Evolutionary conservation across 2,888 invertebrate species (phyloP), one percentile per base, ranked within the genome.

Genomic region (Anorthoa munda): DNA sequence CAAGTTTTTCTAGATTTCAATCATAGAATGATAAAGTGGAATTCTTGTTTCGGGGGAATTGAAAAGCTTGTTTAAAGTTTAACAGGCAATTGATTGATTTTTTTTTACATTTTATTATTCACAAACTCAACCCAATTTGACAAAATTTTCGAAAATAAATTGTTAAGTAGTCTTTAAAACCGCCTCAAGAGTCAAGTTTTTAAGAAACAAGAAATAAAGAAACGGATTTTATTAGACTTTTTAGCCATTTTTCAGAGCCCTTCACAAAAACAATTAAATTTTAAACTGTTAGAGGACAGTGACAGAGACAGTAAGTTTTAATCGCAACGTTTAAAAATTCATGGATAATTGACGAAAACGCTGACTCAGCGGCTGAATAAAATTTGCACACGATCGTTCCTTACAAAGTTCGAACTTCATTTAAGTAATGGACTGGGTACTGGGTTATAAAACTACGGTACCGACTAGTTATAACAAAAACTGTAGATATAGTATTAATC

Each of bases 1-100:
- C 63, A 55, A 66, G 45, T 74, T 70, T 75, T 74, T 64, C 66
- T 79, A 72, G 72, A 72, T 59, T 69, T 26, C 69, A 48, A 56
- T 77, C 17, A 46, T 67, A 13, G 13, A 51, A 31, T 31, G 2
- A 56, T 66, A 67, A 67, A 67, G 3, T 15, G 4, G 45, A 45
- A 46, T 55, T 50, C 18, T 31, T 11, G 39, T 21, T 58, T 76
- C 3, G 4, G 3, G 12, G 15, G 58, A 56, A 51, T 4, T 31
- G 23, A 46, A n/a, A 5, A 39, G 4, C 1, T 60, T 53, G n/a
- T 26, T 26, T 39, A 26, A 60, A 50, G 9, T 45, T n/a, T 50
- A 55, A 53, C 4, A 9, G 48, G 2, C 23, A 53, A 39, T 58
- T 21, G n/a, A 18, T 31, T 21, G 15, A 3, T 23, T 55, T 15